Evolutionary conservation across 30 jellyfish, hydroid and myxozoan species (phyloP).

Genomic region (Aurelia aurita): DNA sequence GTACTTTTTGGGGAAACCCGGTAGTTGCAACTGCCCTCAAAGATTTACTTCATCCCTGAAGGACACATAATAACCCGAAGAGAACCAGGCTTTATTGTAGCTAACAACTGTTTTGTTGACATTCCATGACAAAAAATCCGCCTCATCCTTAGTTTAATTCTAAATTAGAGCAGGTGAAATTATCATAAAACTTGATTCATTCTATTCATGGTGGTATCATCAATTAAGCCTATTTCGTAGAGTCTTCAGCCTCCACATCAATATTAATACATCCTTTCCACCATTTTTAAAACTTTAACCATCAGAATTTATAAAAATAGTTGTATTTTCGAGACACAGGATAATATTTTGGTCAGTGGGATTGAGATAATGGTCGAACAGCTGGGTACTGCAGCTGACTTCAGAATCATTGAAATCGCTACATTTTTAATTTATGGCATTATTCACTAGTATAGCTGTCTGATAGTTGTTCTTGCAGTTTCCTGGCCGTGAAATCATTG

Average conservation of each 20-base stretch:
- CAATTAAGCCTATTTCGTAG: conserved; percentile 16
- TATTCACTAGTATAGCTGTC: too few species aligned
- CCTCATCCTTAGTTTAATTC: too few species aligned
- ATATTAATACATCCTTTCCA: conserved; percentile 33
- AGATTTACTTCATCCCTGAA: too few species aligned
- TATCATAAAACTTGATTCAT: conserved; percentile 3
- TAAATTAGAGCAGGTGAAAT: conserved; percentile 27
- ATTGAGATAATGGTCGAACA: neutral
- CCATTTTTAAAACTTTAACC: conserved; percentile 4
- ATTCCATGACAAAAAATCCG: too few species aligned
- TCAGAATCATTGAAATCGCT: neutral
- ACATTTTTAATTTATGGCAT: neutral
- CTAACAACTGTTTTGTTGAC: too few species aligned
- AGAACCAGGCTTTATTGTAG: too few species aligned
- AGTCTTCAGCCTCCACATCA: conserved; percentile 4
- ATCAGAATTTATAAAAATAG: neutral
- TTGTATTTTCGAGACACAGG: neutral
- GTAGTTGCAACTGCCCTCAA: too few species aligned
- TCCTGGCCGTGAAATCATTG: too few species aligned
- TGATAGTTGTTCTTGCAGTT: too few species aligned
- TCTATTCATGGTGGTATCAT: conserved; percentile 25
- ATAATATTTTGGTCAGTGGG: conserved; percentile 17
- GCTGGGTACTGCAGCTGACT: conserved; percentile 14
- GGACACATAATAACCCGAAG: too few species aligned
- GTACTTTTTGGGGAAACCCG: too few species aligned